These are phyloP conservation scores for Stegana nigrithorax DNA, from an alignment of 2,888 invertebrate species.

Conservation along the genomic window DNA sequence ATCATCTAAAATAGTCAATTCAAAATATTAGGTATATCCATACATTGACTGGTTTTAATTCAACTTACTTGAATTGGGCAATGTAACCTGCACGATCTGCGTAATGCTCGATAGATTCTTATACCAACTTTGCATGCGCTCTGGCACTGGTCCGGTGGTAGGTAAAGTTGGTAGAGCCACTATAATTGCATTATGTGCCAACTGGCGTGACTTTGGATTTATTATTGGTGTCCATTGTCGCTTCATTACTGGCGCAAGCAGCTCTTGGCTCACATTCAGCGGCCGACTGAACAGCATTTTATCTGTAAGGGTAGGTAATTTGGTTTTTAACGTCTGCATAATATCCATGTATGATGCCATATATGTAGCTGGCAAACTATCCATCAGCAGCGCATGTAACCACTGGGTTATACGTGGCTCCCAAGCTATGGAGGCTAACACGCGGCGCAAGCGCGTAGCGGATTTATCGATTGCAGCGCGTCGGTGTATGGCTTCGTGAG, in stretches of 20 bases:
- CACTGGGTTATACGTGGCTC: conserved; percentile 80
- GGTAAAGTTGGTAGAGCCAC: conserved; percentile 74
- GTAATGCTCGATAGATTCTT: conserved; percentile 76
- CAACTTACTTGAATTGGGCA: conserved; percentile 60
- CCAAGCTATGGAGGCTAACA: conserved; percentile 80
- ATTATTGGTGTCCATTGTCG: conserved; percentile 81
- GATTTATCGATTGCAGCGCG: conserved; percentile 79
- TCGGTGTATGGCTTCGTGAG: conserved; percentile 77
- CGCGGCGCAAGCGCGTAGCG: conserved; percentile 74
- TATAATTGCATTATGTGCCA: conserved; percentile 78
- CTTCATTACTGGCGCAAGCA: conserved; percentile 73
- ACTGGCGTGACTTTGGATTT: conserved; percentile 75
- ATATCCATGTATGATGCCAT: conserved; percentile 82
- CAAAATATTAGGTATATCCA: neutral
- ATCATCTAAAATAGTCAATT: conserved; percentile 39
- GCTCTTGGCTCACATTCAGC: conserved; percentile 73
- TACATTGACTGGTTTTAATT: neutral
- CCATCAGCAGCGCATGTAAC: conserved; percentile 80
- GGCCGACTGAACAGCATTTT: conserved; percentile 76
- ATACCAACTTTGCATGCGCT: conserved; percentile 78
- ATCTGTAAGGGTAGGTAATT: conserved; percentile 79
- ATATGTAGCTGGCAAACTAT: conserved; percentile 75
- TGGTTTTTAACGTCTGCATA: conserved; percentile 77
- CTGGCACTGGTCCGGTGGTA: conserved; percentile 66
- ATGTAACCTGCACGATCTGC: conserved; percentile 72